These are phyloP conservation scores for Dione vanillae DNA, from an alignment of 2,888 invertebrate species.

Conservation along the genomic window DNA sequence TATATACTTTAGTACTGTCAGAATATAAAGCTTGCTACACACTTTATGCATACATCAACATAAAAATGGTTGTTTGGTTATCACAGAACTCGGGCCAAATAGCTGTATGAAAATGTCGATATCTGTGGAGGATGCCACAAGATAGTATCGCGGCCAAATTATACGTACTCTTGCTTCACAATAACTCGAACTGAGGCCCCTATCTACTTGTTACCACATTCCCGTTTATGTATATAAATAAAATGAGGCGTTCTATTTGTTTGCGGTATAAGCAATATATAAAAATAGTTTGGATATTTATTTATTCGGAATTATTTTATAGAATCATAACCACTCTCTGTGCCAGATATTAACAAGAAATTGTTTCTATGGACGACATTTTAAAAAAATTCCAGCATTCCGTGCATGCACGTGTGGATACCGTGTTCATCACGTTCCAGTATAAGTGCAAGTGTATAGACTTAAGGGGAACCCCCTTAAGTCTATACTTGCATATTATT, in stretches of 20 bases:
- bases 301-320: background rate
- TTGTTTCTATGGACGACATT: no score
- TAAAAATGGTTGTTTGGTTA: slow-evolving; percentile 53
- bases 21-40: background rate
- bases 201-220: slow-evolving; percentile 9
- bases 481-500: no score
- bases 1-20: background rate
- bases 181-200: slow-evolving; percentile 13
- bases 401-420: no score
- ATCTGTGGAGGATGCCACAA: slow-evolving; percentile 73
- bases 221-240: background rate
- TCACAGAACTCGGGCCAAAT: slow-evolving; percentile 65
- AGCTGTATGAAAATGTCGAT: slow-evolving; percentile 74
- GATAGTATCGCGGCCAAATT: slow-evolving; percentile 81
- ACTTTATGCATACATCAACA: slow-evolving; percentile 37
- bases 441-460: no score
- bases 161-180: slow-evolving; percentile 63
- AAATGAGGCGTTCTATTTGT: background rate
- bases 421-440: no score
- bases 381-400: no score
- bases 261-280: background rate
- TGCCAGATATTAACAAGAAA: no score
- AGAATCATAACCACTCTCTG: no score
- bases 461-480: no score
- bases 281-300: background rate